These are phyloP conservation scores for Corythaixoides concolor DNA, from an alignment of 2,113 vertebrate genomes.

Conservation along the genomic window DNA sequence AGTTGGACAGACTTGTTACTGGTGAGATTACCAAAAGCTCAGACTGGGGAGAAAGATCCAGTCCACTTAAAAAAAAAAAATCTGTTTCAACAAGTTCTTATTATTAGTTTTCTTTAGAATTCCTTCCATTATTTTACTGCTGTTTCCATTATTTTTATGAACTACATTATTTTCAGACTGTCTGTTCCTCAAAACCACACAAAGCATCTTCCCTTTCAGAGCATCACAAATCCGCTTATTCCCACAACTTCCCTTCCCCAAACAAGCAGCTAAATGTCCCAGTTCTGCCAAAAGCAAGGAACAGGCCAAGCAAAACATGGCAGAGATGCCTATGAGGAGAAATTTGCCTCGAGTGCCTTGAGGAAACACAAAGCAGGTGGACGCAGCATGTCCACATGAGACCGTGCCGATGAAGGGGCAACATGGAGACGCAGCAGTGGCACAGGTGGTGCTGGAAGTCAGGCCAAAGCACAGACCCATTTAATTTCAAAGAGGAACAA, in stretches of 20 bases:
- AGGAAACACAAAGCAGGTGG: slow-evolving; percentile 32
- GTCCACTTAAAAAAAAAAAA: neutral
- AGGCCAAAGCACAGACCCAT: neutral
- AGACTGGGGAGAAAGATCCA: neutral
- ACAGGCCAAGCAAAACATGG: neutral
- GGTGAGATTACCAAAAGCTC: neutral
- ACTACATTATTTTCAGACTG: neutral
- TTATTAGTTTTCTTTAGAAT: neutral
- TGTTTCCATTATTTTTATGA: neutral
- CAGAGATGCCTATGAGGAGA: neutral
- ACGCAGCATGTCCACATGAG: neutral
- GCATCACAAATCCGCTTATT: neutral
- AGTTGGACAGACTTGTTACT: neutral
- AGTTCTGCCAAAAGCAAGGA: neutral
- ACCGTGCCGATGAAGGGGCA: neutral
- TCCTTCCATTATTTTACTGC: neutral
- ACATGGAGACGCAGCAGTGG: neutral
- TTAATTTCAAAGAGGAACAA: neutral
- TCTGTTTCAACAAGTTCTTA: neutral
- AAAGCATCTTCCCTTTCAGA: neutral
- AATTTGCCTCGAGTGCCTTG: neutral
- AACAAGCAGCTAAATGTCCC: neutral
- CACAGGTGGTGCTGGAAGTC: slow-evolving; percentile 16
- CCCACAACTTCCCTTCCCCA: neutral
- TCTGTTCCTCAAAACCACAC: neutral